Evolutionary conservation across 2,797 vertebrate genomes (phyloP).

Genomic region (Glossophaga mutica): DNA sequence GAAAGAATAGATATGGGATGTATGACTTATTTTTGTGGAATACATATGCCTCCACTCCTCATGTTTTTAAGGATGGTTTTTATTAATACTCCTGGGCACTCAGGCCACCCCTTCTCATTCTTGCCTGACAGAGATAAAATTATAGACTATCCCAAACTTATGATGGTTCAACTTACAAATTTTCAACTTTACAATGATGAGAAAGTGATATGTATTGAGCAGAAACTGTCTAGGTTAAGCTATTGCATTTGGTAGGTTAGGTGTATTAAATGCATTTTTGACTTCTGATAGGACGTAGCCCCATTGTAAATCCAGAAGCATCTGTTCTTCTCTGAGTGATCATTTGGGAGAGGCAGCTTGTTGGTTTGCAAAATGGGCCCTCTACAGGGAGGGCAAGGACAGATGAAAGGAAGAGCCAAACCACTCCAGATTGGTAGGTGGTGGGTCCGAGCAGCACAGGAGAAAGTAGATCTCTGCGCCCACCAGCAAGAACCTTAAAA

Average conservation of each 20-base stretch:
- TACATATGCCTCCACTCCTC: neutral
- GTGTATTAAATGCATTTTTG: no score
- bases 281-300: no score
- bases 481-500: neutral
- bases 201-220: neutral
- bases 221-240: neutral
- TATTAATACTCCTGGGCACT: neutral
- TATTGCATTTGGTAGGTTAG: no score
- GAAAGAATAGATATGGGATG: neutral
- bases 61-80: neutral
- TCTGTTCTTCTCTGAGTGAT: neutral
- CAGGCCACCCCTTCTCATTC: neutral
- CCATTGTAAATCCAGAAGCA: no score
- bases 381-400: neutral
- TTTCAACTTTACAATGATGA: neutral
- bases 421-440: no score
- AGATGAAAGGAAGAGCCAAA: neutral
- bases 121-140: neutral
- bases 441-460: neutral
- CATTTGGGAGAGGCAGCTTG: neutral
- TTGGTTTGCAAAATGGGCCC: neutral
- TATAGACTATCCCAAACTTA: neutral
- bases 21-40: neutral
- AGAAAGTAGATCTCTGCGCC: neutral
- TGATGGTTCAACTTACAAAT: neutral